Evolutionary conservation across 2,888 invertebrate genomes (phyloP), one percentile per base, ranked within the genome.

Genomic region (Iphiclides podalirius): DNA sequence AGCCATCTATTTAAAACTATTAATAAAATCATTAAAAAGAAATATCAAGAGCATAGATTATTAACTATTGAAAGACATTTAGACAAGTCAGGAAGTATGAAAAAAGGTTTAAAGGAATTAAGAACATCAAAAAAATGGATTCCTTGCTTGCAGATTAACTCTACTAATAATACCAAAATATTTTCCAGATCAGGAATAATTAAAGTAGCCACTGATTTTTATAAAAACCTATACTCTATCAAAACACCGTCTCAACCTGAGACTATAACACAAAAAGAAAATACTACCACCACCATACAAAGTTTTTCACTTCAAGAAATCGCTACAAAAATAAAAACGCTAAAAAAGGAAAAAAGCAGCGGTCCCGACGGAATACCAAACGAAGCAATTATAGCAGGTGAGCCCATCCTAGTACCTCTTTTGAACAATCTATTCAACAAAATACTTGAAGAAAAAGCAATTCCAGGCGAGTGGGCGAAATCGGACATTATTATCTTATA

Each of bases 21-120:
- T n/a, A n/a, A n/a, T n/a, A n/a, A n/a, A n/a, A n/a, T n/a, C n/a
- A n/a, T n/a, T n/a, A n/a, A n/a, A n/a, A n/a, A n/a, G n/a, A n/a
- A n/a, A n/a, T n/a, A n/a, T n/a, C n/a, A n/a, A n/a, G n/a, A n/a
- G n/a, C n/a, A n/a, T 12, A 33, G 33, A 33, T 33, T 33, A 33
- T 33, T 12, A 33, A 33, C 33, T 33, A 33, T 33, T 33, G 33
- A 33, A 33, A 33, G 33, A 12, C 33, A 33, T 33, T 20, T 20
- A 20, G 6, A 20, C 6, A 20, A 20, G 20, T 20, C 20, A 20
- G 20, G 20, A 20, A 20, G 20, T 20, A 3, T 20, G 20, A 20
- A 20, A 20, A 20, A 20, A 6, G 20, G 20, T 20, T 6, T 20
- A 33, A 33, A 33, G n/a, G 33, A 33, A 33, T 33, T 33, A 33